A percentile compares a stretch with the other conserved stretches of the same genome.
phyloP scores from a whole-genome alignment of 2,888 invertebrate species.

The Macrosoma leucophasiata region DNA sequence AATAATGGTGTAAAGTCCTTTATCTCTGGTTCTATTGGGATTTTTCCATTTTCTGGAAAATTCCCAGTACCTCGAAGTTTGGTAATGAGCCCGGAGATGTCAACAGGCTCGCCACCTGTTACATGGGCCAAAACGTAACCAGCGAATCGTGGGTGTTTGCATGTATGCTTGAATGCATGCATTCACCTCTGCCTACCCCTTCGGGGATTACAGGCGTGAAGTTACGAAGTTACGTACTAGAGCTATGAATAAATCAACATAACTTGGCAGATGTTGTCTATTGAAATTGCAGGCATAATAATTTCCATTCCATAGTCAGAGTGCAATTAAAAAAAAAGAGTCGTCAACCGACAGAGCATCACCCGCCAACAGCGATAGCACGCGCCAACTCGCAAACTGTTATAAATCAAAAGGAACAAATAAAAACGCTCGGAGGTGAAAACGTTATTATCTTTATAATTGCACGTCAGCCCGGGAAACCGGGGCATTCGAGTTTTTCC shows the following conservation, averaged over 20 bases:
- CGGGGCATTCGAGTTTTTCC: slow-evolving; percentile 39
- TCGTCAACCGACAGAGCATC: slow-evolving; percentile 18
- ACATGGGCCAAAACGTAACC: too few species aligned
- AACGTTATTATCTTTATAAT: slow-evolving; percentile 76
- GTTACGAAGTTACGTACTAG: background rate
- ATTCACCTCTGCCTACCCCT: too few species aligned
- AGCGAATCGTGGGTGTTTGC: too few species aligned
- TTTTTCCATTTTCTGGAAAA: too few species aligned
- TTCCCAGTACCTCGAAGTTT: too few species aligned
- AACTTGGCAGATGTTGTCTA: background rate
- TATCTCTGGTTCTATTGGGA: too few species aligned
- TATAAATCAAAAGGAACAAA: slow-evolving; percentile 71
- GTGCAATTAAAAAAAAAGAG: slow-evolving; percentile 17
- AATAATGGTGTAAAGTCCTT: too few species aligned
- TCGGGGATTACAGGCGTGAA: too few species aligned
- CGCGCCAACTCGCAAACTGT: slow-evolving; percentile 43
- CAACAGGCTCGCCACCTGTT: too few species aligned
- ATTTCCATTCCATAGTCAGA: slow-evolving; percentile 2
- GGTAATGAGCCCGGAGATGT: too few species aligned
- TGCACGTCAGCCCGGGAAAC: slow-evolving; percentile 65
- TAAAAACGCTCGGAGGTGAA: slow-evolving; percentile 69
- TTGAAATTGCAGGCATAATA: background rate
- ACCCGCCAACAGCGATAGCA: too few species aligned
- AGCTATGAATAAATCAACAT: background rate
- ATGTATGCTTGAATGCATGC: too few species aligned